A percentile compares a stretch with the other conserved stretches of the same genome.
phyloP scores from a whole-genome alignment of 1,140 invertebrate genomes.

The Polypedilum pembai region DNA sequence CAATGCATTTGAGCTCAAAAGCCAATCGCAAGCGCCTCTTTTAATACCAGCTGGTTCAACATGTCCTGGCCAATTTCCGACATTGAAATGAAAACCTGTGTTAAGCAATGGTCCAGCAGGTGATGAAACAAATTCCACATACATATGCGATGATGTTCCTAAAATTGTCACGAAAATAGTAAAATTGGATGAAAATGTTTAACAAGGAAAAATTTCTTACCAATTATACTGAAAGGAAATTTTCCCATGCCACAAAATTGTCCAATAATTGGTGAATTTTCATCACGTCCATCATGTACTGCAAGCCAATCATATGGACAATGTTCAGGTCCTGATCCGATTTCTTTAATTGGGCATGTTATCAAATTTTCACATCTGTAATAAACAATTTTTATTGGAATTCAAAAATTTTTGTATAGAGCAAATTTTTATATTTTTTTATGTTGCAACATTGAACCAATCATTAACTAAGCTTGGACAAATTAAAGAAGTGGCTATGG shows the following conservation, averaged over 20 bases:
- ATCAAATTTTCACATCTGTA: conserved; percentile 79
- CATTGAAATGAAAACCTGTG: conserved; percentile 88
- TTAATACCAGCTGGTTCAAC: conserved; percentile 76
- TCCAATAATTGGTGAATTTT: conserved; percentile 75
- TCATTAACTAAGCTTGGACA: too few species aligned
- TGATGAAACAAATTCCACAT: conserved; percentile 86
- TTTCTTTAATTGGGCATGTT: conserved; percentile 86
- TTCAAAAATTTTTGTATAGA: too few species aligned
- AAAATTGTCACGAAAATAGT: background rate
- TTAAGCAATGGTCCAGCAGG: conserved; percentile 79
- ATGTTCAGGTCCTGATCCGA: conserved; percentile 74
- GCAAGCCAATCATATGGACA: conserved; percentile 86
- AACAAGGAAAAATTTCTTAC: too few species aligned
- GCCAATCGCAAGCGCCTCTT: conserved; percentile 80
- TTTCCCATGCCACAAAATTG: conserved; percentile 90
- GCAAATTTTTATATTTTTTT: too few species aligned
- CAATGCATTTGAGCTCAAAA: conserved; percentile 70
- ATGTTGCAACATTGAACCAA: too few species aligned
- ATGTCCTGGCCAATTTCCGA: conserved; percentile 85
- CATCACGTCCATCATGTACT: conserved; percentile 85
- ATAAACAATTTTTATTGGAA: too few species aligned
- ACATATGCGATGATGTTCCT: conserved; percentile 76
- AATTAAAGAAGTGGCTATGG: too few species aligned
- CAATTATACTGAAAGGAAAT: conserved; percentile 88
- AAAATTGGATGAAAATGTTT: too few species aligned